These are phyloP conservation scores for Drosophila lutescens DNA, from an alignment of 2,888 invertebrate species.

Conservation along the genomic window DNA sequence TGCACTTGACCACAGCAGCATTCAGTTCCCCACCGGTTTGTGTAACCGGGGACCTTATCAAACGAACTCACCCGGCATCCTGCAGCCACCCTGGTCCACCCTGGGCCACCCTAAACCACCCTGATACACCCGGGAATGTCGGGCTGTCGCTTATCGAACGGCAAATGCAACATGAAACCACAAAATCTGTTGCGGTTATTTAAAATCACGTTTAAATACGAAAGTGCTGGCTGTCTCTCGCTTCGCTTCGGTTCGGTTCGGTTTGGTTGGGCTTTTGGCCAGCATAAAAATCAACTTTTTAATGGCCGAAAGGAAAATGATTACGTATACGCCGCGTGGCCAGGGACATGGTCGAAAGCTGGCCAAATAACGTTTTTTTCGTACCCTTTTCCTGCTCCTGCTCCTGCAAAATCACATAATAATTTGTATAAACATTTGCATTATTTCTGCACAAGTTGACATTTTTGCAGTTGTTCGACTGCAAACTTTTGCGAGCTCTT, in stretches of 20 bases:
- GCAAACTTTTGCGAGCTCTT: conserved; percentile 37
- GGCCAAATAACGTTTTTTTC: conserved; percentile 32
- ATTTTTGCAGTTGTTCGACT: conserved; percentile 25
- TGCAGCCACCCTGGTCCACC: not conserved
- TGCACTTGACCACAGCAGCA: conserved; percentile 55
- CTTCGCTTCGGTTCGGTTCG: not conserved
- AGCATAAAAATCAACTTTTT: conserved; percentile 62
- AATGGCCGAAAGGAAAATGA: conserved; percentile 68
- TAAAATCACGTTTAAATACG: conserved; percentile 74
- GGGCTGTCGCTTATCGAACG: conserved; percentile 65
- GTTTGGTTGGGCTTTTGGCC: conserved; percentile 4
- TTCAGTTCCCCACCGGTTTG: conserved; percentile 28
- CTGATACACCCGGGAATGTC: conserved; percentile 3
- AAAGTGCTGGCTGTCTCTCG: conserved; percentile 41
- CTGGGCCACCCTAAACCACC: not conserved
- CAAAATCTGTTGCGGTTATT: conserved; percentile 75
- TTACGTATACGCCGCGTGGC: conserved; percentile 54
- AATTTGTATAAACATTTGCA: conserved; percentile 74
- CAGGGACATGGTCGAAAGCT: conserved; percentile 32
- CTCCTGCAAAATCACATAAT: conserved; percentile 63
- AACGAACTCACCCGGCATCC: conserved; percentile 16
- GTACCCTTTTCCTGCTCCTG: not conserved
- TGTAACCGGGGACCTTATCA: conserved; percentile 43
- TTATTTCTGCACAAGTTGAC: conserved; percentile 51
- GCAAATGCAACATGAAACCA: conserved; percentile 72